Conservation (phyloP, 2,888 invertebrate genomes). For the Bellardia pandia region DNA sequence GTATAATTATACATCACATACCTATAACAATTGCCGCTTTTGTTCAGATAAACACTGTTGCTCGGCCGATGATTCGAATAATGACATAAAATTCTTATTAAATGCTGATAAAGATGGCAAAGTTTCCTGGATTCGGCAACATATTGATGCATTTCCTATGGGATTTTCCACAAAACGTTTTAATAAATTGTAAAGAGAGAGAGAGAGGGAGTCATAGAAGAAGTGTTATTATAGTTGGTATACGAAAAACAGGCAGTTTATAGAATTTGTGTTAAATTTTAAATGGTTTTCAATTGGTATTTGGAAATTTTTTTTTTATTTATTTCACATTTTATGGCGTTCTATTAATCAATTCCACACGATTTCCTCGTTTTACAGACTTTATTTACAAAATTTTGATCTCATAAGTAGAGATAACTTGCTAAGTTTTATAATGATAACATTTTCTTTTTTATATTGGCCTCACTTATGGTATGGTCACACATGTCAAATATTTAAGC, state of each 20-base stretch:
- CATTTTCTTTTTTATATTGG: too few relatives aligned
- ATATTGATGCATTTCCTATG: conserved; percentile 77
- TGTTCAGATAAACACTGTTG: conserved; percentile 65
- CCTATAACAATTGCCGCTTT: conserved; percentile 64
- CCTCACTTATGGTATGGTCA: too few relatives aligned
- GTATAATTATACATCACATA: conserved; percentile 21
- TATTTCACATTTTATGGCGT: too few relatives aligned
- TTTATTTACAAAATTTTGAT: too few relatives aligned
- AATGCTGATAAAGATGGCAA: conserved; percentile 54
- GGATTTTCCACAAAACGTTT: conserved; percentile 79
- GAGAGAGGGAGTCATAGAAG: background rate
- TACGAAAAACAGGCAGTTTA: conserved; percentile 22
- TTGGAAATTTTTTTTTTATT: background rate
- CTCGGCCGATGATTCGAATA: conserved; percentile 74
- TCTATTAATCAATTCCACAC: too few relatives aligned
- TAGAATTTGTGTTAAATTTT: conserved; percentile 4
- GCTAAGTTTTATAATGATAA: too few relatives aligned
- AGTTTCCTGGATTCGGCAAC: conserved; percentile 75
- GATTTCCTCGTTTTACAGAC: too few relatives aligned
- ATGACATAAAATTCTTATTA: conserved; percentile 68
- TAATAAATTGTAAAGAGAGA: conserved; percentile 77
- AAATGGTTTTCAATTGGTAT: background rate
- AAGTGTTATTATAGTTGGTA: background rate
- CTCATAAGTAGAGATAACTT: too few relatives aligned
- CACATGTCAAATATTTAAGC: too few relatives aligned